phyloP scores from a whole-genome alignment of 2,888 invertebrate species.

The Chrysodeixis includens region DNA sequence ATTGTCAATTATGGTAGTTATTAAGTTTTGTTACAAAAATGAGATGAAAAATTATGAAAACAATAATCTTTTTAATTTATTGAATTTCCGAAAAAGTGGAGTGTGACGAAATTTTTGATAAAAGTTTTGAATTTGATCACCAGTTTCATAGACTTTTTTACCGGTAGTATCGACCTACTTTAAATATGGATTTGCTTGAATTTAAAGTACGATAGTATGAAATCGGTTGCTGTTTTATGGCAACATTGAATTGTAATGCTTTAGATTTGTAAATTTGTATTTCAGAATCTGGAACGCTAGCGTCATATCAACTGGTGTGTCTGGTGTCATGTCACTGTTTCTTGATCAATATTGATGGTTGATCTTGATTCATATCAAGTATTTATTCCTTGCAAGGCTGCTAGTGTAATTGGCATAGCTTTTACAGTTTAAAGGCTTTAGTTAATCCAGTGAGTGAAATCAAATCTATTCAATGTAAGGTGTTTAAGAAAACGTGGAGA shows the following conservation, averaged over 20 bases:
- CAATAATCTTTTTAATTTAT: too few relatives aligned
- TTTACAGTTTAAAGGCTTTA: not conserved
- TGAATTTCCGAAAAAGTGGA: too few relatives aligned
- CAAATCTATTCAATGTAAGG: conserved; percentile 13
- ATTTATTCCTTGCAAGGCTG: too few relatives aligned
- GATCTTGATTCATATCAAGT: too few relatives aligned
- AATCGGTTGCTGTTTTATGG: not conserved
- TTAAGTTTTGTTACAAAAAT: not conserved
- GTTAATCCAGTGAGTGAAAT: not conserved
- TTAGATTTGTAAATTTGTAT: not conserved
- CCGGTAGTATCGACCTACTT: not conserved
- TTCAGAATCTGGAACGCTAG: not conserved
- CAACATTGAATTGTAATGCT: not conserved
- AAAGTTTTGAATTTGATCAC: not conserved
- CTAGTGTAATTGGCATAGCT: not conserved
- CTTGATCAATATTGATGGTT: too few relatives aligned
- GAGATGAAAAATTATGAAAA: too few relatives aligned
- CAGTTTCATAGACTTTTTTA: not conserved
- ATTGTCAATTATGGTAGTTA: conserved; percentile 1
- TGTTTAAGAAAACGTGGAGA: not conserved
- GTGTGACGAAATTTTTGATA: too few relatives aligned
- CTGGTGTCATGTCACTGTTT: too few relatives aligned
- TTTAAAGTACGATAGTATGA: not conserved
- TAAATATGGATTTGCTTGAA: too few relatives aligned
- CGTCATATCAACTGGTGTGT: not conserved